Percentiles rank a stretch among this genome's conserved stretches.
phyloP scores from a whole-genome alignment of 2,113 vertebrate genomes.

The Drymodes brunneopygia region DNA sequence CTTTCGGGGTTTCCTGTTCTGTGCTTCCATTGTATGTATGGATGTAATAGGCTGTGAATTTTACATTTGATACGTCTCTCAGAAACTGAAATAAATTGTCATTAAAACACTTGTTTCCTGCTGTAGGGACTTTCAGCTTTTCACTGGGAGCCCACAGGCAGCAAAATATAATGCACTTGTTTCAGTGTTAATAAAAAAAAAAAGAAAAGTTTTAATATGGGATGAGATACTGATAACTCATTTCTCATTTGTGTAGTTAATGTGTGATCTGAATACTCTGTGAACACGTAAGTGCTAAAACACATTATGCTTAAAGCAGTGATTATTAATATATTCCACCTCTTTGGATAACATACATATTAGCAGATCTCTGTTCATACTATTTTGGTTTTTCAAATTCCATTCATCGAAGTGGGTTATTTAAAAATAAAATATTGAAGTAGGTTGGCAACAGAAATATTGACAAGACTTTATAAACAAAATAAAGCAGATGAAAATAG shows the following conservation, averaged over 20 bases:
- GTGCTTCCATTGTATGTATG: background rate
- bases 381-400: background rate
- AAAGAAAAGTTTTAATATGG: background rate
- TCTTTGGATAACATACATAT: background rate
- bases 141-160: background rate
- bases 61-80: background rate
- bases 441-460: background rate
- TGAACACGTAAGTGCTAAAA: background rate
- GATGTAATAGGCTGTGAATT: background rate
- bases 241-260: conserved; percentile 1
- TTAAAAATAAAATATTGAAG: background rate
- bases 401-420: background rate
- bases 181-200: background rate
- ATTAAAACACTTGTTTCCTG: background rate
- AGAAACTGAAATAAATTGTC: background rate
- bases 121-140: background rate
- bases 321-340: background rate
- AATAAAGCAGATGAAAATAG: background rate
- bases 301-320: background rate
- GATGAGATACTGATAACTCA: background rate
- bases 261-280: background rate
- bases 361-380: background rate
- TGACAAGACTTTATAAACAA: background rate
- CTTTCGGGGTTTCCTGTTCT: background rate
- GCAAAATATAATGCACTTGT: background rate